Evolutionary conservation across 2,888 invertebrate genomes (phyloP).

Genomic region (Caenorhabditis sp.): DNA sequence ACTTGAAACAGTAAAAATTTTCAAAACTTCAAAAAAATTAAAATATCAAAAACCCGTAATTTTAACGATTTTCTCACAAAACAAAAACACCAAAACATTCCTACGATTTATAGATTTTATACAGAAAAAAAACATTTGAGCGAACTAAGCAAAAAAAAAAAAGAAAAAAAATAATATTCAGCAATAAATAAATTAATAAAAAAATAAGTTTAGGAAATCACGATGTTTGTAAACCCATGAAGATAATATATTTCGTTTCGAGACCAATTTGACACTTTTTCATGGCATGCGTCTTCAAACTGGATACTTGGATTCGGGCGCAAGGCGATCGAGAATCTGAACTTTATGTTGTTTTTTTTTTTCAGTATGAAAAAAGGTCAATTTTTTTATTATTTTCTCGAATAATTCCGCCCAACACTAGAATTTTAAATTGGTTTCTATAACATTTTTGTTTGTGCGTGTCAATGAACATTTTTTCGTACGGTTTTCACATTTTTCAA

Average conservation of each 20-base stretch:
- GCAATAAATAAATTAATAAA: neutral
- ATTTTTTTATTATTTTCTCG: neutral
- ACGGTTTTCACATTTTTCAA: neutral
- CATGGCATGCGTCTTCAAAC: constrained; percentile 43
- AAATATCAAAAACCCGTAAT: neutral
- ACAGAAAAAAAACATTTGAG: neutral
- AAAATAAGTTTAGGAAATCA: neutral
- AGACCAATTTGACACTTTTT: neutral
- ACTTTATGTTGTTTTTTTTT: constrained; percentile 13
- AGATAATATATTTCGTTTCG: constrained; percentile 7
- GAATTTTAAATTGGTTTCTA: neutral
- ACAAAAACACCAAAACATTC: neutral
- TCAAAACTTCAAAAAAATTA: neutral
- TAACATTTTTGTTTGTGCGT: neutral
- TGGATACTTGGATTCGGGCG: constrained; percentile 69
- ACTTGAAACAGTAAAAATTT: too few species aligned
- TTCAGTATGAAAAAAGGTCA: neutral
- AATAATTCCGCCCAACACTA: neutral
- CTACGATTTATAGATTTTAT: constrained; percentile 2
- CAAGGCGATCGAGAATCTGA: constrained; percentile 67
- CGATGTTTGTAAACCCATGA: constrained; percentile 3
- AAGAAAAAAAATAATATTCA: neutral
- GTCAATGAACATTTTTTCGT: neutral
- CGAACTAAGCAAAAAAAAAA: neutral
- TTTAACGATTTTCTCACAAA: neutral